Percentiles rank a stretch among this genome's conserved stretches.
phyloP scores from a whole-genome alignment of 2,797 vertebrate genomes.

The Rachycentron canadum region DNA sequence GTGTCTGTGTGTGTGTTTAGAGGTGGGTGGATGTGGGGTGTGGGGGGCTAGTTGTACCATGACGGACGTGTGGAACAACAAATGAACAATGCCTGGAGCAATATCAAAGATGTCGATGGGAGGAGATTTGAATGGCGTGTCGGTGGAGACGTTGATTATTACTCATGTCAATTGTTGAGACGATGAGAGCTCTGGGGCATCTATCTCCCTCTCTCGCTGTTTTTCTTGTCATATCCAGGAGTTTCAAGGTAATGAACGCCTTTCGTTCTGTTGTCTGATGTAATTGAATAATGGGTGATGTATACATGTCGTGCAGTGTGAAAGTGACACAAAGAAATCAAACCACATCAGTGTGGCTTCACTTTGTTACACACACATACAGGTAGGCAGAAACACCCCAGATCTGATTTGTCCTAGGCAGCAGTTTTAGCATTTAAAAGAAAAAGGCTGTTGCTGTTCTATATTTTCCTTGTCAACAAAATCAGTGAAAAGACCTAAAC shows the following conservation, averaged over 20 bases:
- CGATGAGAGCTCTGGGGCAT: slow-evolving; percentile 71
- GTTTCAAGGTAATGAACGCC: slow-evolving; percentile 72
- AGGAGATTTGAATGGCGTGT: slow-evolving; percentile 74
- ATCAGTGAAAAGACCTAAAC: background rate
- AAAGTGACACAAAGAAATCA: slow-evolving; percentile 57
- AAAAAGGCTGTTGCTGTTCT: background rate
- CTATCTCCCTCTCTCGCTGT: slow-evolving; percentile 53
- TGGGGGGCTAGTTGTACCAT: slow-evolving; percentile 58
- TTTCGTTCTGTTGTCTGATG: slow-evolving; percentile 58
- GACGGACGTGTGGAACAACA: slow-evolving; percentile 72
- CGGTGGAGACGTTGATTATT: slow-evolving; percentile 71
- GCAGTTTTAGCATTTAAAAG: slow-evolving; percentile 4
- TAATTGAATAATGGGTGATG: slow-evolving; percentile 68
- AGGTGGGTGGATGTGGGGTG: background rate
- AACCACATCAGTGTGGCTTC: slow-evolving; percentile 6
- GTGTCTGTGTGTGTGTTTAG: slow-evolving; percentile 27
- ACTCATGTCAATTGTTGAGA: slow-evolving; percentile 76
- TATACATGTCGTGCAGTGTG: slow-evolving; percentile 43
- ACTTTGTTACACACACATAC: background rate
- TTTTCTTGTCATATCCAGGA: slow-evolving; percentile 68
- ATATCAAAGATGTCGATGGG: slow-evolving; percentile 78
- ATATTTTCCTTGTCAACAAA: background rate
- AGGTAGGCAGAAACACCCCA: background rate
- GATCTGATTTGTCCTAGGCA: slow-evolving; percentile 26
- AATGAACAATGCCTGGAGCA: slow-evolving; percentile 76